Percentiles rank a stretch among this genome's conserved stretches.
These are phyloP conservation scores for Cerastis leucographa DNA, from an alignment of 2,888 invertebrate genomes.

Conservation along the genomic window DNA sequence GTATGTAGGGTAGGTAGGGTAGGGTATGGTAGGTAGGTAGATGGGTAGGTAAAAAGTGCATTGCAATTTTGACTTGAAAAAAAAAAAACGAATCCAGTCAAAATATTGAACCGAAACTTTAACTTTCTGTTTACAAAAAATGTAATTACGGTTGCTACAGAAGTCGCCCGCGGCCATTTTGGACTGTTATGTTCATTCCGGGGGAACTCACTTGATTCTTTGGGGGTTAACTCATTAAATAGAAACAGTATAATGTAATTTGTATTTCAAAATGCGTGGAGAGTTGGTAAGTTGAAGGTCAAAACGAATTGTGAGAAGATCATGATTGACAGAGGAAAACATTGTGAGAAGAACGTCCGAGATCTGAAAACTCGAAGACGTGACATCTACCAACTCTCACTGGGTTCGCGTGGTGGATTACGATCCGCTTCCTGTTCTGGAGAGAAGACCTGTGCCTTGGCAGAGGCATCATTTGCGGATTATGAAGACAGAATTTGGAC, in stretches of 20 bases:
- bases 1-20: no score
- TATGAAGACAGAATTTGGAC: neutral
- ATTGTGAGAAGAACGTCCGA: neutral
- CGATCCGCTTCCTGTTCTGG: no score
- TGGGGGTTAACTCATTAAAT: conserved; percentile 19
- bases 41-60: no score
- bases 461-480: no score
- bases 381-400: no score
- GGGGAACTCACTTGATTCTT: conserved; percentile 3
- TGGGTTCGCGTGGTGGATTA: no score
- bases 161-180: conserved; percentile 5
- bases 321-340: neutral
- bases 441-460: no score
- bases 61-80: no score
- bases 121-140: conserved; percentile 16
- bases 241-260: neutral
- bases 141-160: conserved; percentile 10
- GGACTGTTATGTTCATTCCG: conserved; percentile 11
- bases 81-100: neutral
- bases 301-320: neutral
- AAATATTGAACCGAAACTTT: neutral
- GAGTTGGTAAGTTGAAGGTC: neutral
- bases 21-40: no score
- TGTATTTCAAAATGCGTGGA: neutral
- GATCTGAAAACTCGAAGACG: neutral